Base-by-base conservation (phyloP, 1,140 invertebrate genomes). In the Nylanderia fulva region DNA sequence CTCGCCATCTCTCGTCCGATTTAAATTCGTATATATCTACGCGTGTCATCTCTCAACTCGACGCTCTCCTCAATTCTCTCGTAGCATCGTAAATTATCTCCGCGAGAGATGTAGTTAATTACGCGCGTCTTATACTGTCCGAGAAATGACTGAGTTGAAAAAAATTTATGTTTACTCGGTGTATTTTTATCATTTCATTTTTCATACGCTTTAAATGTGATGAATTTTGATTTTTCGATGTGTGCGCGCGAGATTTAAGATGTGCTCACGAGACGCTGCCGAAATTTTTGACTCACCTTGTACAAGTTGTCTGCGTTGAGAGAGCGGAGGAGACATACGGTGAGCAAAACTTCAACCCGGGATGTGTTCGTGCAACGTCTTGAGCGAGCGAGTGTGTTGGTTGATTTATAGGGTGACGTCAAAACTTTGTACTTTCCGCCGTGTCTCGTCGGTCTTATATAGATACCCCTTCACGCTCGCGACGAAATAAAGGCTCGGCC, bases 361-460 rank as follows among this genome's bases (percentile, higher is more conserved):
- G 85, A 88, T 87, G 86, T 90, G 85, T 88, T 88, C 76, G 85
- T 77, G 89, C 88, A 90, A 79, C 87, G 89, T 92, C 91, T 85
- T 87, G 92, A 88, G 75, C 66, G 90, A 90, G 91, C 88, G 89
- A 72, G 87, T 86, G 83, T 79, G 86, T 54, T 63, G 88, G 82
- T 90, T 94, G 93, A 94, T 94, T 94, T 94, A 94, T 93, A 93
- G 89, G 90, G 86, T 91, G 91, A 83, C 92, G 92, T 94, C 93
- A 94, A 94, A 94, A 94, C 93, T 94, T 94, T 94, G 88, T 90
- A 94, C 92, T 93, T 90, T 88, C 71, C 86, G 76, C 52, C 83
- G 82, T 92, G 89, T 92, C 88, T 89, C 76, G 66, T 7, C 80
- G 61, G 82, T 61, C 80, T 86, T 90, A 90, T 90, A 90, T 86